A percentile compares a stretch with the other conserved stretches of the same genome.
Conservation (phyloP, 2,113 vertebrate species). For the Haemorhous mexicanus region DNA sequence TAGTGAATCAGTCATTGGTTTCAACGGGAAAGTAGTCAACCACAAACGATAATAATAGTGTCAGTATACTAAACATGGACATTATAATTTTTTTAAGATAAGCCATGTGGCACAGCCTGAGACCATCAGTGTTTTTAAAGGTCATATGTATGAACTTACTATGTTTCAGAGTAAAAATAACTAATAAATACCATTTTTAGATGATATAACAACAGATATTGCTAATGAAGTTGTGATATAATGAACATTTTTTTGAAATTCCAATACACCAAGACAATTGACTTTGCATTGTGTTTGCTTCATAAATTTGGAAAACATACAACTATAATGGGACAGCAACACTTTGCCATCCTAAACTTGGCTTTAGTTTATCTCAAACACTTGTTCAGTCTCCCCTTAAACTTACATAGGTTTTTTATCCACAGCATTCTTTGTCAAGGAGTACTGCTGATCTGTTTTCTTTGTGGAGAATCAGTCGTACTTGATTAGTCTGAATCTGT, state of each 20-base stretch:
- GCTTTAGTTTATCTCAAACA: not conserved
- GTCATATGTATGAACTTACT: not conserved
- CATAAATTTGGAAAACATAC: not conserved
- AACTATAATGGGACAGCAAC: not conserved
- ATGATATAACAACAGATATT: not conserved
- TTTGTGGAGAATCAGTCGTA: not conserved
- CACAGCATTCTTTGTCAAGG: not conserved
- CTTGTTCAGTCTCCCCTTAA: not conserved
- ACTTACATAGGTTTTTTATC: not conserved
- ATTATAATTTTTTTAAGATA: not conserved
- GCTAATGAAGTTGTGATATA: not conserved
- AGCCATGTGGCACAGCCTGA: not conserved
- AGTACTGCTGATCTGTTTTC: not conserved
- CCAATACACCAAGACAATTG: not conserved
- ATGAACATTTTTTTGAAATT: not conserved
- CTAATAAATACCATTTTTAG: not conserved
- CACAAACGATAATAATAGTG: not conserved
- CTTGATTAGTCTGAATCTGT: not conserved
- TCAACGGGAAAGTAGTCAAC: not conserved
- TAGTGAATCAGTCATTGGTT: not conserved
- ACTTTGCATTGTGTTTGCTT: not conserved
- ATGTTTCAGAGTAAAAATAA: not conserved
- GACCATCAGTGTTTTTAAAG: not conserved
- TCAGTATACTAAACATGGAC: not conserved
- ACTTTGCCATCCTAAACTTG: not conserved